Evolutionary conservation across 2,888 invertebrate genomes (phyloP).

Genomic region (Polymixis lichenea): DNA sequence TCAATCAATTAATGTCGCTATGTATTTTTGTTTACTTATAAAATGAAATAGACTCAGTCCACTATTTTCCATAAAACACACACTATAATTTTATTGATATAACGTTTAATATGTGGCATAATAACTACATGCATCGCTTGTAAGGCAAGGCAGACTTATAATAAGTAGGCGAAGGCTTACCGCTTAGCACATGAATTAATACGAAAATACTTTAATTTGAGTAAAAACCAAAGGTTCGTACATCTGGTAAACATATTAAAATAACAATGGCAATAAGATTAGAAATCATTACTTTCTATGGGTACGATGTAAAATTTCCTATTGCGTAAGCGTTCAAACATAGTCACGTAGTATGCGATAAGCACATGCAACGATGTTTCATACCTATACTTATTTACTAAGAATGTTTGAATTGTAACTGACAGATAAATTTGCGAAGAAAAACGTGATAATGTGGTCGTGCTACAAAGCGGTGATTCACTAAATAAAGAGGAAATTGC

Average conservation of each 20-base stretch:
- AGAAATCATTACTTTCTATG: conserved; percentile 84
- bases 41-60: conserved; percentile 3
- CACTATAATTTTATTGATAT: conserved; percentile 52
- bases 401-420: conserved; percentile 61
- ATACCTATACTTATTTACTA: conserved; percentile 56
- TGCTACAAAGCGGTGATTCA: conserved; percentile 11
- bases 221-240: conserved; percentile 64
- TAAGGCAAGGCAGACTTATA: conserved; percentile 72
- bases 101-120: conserved; percentile 57
- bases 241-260: conserved; percentile 73
- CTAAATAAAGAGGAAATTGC: no score
- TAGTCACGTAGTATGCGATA: conserved; percentile 74
- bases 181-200: conserved; percentile 67
- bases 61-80: conserved; percentile 46
- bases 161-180: conserved; percentile 77
- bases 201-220: conserved; percentile 61
- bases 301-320: conserved; percentile 77
- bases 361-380: conserved; percentile 63
- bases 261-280: conserved; percentile 84
- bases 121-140: conserved; percentile 70
- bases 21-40: neutral
- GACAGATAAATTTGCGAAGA: conserved; percentile 49
- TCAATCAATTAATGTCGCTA: no score
- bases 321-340: conserved; percentile 78
- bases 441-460: conserved; percentile 32